Percentiles rank a stretch among this genome's conserved stretches.
These are phyloP conservation scores for Bellardia bayeri DNA, from an alignment of 2,888 invertebrate species.

Conservation along the genomic window DNA sequence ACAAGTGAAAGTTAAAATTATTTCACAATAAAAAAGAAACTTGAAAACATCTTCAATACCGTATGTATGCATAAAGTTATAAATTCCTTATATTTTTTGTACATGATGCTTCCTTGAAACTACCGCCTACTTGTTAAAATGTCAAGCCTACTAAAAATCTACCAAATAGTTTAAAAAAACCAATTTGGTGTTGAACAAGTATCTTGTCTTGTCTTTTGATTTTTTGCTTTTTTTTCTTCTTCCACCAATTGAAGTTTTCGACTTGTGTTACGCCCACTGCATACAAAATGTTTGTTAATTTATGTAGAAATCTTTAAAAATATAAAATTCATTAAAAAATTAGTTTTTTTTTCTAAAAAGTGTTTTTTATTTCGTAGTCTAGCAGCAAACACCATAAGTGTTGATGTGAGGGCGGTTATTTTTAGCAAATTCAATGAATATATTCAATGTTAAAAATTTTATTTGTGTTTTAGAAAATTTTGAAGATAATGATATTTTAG, in stretches of 20 bases:
- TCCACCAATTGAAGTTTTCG: slow-evolving; percentile 30
- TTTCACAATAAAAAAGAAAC: background rate
- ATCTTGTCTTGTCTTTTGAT: background rate
- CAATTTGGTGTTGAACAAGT: slow-evolving; percentile 19
- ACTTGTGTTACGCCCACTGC: slow-evolving; percentile 57
- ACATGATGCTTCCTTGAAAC: background rate
- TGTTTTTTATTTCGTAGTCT: background rate
- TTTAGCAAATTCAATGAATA: slow-evolving; percentile 12
- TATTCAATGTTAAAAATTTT: slow-evolving; percentile 46
- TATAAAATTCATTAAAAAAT: slow-evolving; percentile 25
- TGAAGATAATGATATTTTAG: background rate
- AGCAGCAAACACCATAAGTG: slow-evolving; percentile 14
- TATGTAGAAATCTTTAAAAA: slow-evolving; percentile 5
- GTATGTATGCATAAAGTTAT: background rate
- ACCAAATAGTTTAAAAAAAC: slow-evolving; percentile 2
- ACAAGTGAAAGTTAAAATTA: slow-evolving; percentile 49
- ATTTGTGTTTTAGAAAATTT: slow-evolving; percentile 24
- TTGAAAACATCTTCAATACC: background rate
- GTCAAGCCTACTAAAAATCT: slow-evolving; percentile 43
- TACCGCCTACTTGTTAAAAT: slow-evolving; percentile 49
- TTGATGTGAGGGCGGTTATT: slow-evolving; percentile 53
- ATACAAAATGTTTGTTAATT: slow-evolving; percentile 33
- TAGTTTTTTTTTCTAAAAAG: background rate
- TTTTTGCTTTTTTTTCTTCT: background rate
- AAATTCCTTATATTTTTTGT: background rate